Evolutionary conservation across 2,888 invertebrate genomes (phyloP), one percentile per base, ranked within the genome.

Genomic region (Micoletzkya japonica): DNA sequence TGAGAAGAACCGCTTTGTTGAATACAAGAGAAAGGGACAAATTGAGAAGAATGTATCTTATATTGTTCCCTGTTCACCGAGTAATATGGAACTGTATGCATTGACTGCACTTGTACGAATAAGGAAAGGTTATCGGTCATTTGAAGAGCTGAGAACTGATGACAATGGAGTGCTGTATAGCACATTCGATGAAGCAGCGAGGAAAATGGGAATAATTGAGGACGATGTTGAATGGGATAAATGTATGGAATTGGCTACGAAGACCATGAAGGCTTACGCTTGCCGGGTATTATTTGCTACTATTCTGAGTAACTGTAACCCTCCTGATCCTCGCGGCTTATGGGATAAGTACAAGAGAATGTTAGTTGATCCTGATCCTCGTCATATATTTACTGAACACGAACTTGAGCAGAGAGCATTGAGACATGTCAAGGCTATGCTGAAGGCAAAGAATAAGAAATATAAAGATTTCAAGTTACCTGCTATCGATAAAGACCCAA

Each of bases 201-300:
- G 54, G 26, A 54, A 26, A 1, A 66, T 54, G 54, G 37, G 54
- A 30, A 36, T 28, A 0, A 49, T 66, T 7, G 26, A n/a, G 4
- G 66, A 66, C n/a, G 66, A 66, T n/a, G 39, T 24, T 20, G 66
- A 66, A 54, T 66, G 66, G 66, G 28, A 37, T 20, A n/a, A 56
- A 1, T 52, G 54, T 28, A 52, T 66, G 54, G 14, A 66, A 66
- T 30, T 54, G 17, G 56, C 49, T 4, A 36, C 28, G 10, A 52
- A 14, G 14, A 54, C 30, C 14, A 26, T 36, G 10, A 7, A n/a
- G 20, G 54, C 66, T 1, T 54, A 54, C 54, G 10, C 34, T 17
- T 28, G 26, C 2, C 34, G 66, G 14, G 54, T 52, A 2, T 28
- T 52, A 24, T 66, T 52, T 36, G 66, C 66, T 54, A 26, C 54